Base-by-base conservation (phyloP, 1,140 invertebrate genomes). In the Drosophila ananassae region DNA sequence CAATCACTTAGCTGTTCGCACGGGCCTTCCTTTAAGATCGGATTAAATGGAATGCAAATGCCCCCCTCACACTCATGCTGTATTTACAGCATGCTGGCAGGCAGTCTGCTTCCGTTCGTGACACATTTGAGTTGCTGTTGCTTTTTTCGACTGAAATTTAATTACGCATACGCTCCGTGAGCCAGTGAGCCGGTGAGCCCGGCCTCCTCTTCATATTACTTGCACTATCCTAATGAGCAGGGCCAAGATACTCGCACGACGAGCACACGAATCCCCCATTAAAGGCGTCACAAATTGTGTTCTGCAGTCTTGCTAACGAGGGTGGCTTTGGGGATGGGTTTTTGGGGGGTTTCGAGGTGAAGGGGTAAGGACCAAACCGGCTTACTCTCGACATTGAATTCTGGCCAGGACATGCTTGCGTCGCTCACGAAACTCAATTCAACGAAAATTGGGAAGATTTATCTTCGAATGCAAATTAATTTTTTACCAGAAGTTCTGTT, bases 201-300 rank as follows among this genome's bases (percentile, higher is more conserved):
- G 34, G n/a, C n/a, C 39, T 22, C 34, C 51, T 41, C 41, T 48
- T 48, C 53, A 71, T 60, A 32, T 55, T 54, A 61, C 50, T 34
- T 55, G 64, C 80, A 79, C 67, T 58, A 62, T 80, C 64, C 83
- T 85, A 85, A 87, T 85, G 74, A 87, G 82, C 74, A 63, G 34
- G 48, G 58, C 48, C 51, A 32, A 50, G 41, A 48, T 41, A 48
- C 24, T 37, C 22, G 53, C 59, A 39, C 41, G 54, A 41, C 8
- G n/a, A 39, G 32, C 39, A 61, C 51, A 61, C 34, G 32, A 41
- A 30, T 12, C 22, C 34, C 46, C 46, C 39, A 39, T 60, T 73
- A 60, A 62, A 51, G 62, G 46, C 56, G 56, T 69, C 47, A 56
- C 48, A 66, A 61, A 57, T 55, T 61, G 51, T 47, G 53, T 64